These are phyloP conservation scores for Chrysemys picta DNA, from an alignment of 2,113 vertebrate species.

Conservation along the genomic window DNA sequence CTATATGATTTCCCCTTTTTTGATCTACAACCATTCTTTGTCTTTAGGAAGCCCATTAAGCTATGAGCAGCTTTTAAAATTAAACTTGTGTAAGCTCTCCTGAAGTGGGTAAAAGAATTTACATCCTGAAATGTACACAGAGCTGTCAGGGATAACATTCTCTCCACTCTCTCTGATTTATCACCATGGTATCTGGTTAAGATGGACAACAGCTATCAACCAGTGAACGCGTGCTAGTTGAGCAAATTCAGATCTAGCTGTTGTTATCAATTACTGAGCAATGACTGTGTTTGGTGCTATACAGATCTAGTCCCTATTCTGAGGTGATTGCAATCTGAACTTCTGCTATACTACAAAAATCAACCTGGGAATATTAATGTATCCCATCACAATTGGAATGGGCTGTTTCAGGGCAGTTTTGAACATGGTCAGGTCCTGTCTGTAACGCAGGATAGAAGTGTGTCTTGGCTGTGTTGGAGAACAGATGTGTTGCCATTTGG, in stretches of 20 bases:
- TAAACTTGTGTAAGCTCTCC: not conserved
- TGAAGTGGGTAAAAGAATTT: constrained; percentile 13
- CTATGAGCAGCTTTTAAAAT: constrained; percentile 11
- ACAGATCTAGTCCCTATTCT: not conserved
- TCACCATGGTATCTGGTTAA: not conserved
- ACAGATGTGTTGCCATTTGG: not conserved
- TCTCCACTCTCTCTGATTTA: not conserved
- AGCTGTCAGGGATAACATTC: not conserved
- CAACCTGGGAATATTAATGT: not conserved
- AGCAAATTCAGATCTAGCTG: constrained; percentile 12
- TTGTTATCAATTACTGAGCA: not conserved
- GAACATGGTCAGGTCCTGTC: not conserved
- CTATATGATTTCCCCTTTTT: not conserved
- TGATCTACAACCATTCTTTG: constrained; percentile 20
- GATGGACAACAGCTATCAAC: not conserved
- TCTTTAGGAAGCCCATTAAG: constrained; percentile 13
- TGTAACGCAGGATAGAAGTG: not conserved
- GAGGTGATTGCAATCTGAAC: not conserved
- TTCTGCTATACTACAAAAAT: constrained; percentile 31
- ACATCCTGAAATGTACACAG: not conserved
- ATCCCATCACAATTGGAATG: constrained; percentile 5
- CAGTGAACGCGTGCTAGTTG: not conserved
- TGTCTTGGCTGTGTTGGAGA: not conserved
- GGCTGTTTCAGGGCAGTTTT: not conserved
- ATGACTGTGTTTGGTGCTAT: not conserved